A percentile compares a stretch with the other conserved stretches of the same genome.
phyloP scores from a whole-genome alignment of 1,140 invertebrate genomes.

The Mylabris phalerata region DNA sequence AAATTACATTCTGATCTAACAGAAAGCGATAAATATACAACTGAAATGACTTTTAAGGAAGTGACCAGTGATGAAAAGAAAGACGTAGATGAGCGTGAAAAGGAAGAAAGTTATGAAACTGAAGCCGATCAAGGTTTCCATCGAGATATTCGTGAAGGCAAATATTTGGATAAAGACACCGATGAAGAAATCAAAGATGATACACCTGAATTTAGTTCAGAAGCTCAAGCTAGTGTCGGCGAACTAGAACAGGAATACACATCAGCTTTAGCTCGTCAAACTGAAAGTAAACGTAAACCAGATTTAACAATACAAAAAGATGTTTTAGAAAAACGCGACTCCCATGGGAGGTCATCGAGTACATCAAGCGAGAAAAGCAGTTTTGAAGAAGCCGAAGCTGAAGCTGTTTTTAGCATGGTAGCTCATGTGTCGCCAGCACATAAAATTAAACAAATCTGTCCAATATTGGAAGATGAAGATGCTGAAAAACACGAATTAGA shows the following conservation, averaged over 20 bases:
- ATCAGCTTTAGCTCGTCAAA: slow-evolving; percentile 18
- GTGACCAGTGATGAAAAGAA: slow-evolving; percentile 42
- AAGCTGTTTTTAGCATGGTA: slow-evolving; percentile 45
- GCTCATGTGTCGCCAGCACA: slow-evolving; percentile 41
- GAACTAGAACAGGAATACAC: slow-evolving; percentile 32
- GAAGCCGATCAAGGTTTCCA: slow-evolving; percentile 43
- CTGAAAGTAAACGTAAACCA: slow-evolving; percentile 21
- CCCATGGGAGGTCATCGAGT: slow-evolving; percentile 37
- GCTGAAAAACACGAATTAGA: slow-evolving; percentile 49
- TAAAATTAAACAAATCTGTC: slow-evolving; percentile 41
- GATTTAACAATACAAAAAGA: slow-evolving; percentile 26
- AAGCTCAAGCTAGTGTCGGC: slow-evolving; percentile 23
- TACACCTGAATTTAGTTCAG: slow-evolving; percentile 34
- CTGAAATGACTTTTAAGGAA: slow-evolving; percentile 43
- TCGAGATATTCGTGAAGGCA: slow-evolving; percentile 35
- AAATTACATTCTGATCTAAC: slow-evolving; percentile 30
- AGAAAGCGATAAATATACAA: slow-evolving; percentile 40
- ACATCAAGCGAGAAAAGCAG: slow-evolving; percentile 42
- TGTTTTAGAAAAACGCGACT: slow-evolving; percentile 36
- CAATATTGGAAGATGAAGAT: slow-evolving; percentile 50
- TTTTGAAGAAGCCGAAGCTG: slow-evolving; percentile 47
- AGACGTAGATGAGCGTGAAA: slow-evolving; percentile 42
- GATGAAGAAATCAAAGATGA: slow-evolving; percentile 40
- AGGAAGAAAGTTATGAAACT: slow-evolving; percentile 40
- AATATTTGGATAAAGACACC: slow-evolving; percentile 28